Conservation (phyloP, 2,888 invertebrate genomes). For the Hecatera dysodea region DNA sequence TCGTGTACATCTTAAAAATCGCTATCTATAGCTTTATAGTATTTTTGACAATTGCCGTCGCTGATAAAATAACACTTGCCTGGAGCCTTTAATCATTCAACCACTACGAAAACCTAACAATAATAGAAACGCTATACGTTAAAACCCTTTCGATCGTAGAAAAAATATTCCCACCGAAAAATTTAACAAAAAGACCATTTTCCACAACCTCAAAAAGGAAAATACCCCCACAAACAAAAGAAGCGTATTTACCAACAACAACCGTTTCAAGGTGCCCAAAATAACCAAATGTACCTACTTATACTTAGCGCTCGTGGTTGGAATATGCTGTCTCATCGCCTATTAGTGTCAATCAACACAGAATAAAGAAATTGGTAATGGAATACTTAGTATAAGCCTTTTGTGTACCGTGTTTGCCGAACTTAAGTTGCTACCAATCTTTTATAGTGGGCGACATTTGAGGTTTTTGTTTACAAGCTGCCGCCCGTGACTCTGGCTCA, state of each 20-base stretch:
- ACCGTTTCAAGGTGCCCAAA: conserved; percentile 19
- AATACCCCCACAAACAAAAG: conserved; percentile 30
- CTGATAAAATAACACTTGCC: no score
- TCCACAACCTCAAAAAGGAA: conserved; percentile 5
- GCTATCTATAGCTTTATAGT: no score
- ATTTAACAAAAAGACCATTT: background rate
- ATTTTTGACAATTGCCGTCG: no score
- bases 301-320: conserved; percentile 21
- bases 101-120: background rate
- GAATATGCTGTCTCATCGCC: conserved; percentile 61
- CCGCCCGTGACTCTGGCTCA: no score
- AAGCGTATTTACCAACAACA: conserved; percentile 44
- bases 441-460: background rate
- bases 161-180: background rate
- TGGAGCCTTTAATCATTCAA: no score
- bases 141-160: background rate
- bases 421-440: background rate
- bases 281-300: conserved; percentile 41
- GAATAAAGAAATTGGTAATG: conserved; percentile 39
- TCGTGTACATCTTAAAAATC: no score
- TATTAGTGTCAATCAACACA: conserved; percentile 60
- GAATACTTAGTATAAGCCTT: conserved; percentile 34
- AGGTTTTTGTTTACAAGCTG: background rate
- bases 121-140: background rate
- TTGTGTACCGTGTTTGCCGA: conserved; percentile 19